A percentile compares a stretch with the other conserved stretches of the same genome.
phyloP scores from a whole-genome alignment of 1,140 invertebrate genomes.

The Atta cephalotes region DNA sequence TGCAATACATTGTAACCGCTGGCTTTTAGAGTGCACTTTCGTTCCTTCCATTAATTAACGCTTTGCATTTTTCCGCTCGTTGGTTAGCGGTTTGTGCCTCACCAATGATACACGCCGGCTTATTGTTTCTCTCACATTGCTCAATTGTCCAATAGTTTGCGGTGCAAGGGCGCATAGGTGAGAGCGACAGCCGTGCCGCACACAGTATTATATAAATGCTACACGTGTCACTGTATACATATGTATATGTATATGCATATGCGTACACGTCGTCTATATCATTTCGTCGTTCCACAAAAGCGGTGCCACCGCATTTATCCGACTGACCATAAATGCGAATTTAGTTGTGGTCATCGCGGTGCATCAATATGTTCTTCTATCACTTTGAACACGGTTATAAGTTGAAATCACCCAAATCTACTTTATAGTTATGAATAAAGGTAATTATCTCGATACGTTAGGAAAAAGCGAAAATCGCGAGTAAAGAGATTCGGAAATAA shows the following conservation, averaged over 20 bases:
- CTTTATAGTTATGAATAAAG: not conserved
- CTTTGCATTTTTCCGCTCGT: constrained; percentile 42
- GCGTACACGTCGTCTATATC: constrained; percentile 67
- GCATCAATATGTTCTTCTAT: constrained; percentile 71
- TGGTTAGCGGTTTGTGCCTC: constrained; percentile 61
- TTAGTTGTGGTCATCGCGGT: constrained; percentile 72
- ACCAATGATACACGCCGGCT: constrained; percentile 61
- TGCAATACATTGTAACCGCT: constrained; percentile 2
- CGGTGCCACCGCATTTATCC: constrained; percentile 73
- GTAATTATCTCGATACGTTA: not conserved
- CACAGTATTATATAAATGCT: constrained; percentile 71
- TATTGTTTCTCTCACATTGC: constrained; percentile 69
- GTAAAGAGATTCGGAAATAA: not conserved
- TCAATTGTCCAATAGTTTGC: constrained; percentile 75
- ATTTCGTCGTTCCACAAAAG: constrained; percentile 72
- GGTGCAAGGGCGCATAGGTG: constrained; percentile 61
- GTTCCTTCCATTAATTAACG: constrained; percentile 48
- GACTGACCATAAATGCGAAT: constrained; percentile 72
- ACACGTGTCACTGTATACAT: constrained; percentile 29
- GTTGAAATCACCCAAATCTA: not conserved
- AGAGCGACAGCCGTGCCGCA: constrained; percentile 50
- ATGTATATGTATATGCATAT: constrained; percentile 52
- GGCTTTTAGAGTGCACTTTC: constrained; percentile 46
- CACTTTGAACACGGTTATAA: constrained; percentile 36
- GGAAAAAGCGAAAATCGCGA: not conserved